phyloP scores from a whole-genome alignment of 2,113 vertebrate species.

The Irena cyanogastra region DNA sequence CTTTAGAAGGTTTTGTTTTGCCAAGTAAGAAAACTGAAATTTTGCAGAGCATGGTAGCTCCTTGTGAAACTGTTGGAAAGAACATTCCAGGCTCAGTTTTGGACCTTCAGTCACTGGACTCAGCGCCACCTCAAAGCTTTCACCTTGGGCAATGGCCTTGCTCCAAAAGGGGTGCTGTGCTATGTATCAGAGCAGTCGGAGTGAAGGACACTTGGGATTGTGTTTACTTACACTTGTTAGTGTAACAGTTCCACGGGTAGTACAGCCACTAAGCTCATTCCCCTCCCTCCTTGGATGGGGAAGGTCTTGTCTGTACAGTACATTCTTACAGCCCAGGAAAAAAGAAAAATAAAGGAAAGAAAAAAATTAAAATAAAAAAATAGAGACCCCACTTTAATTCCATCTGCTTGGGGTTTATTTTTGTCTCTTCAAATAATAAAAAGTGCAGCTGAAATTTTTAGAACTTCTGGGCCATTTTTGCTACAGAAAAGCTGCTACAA shows the following conservation, averaged over 20 bases:
- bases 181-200: accelerated
- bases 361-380: no score
- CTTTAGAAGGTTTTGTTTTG: not conserved
- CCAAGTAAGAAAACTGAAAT: not conserved
- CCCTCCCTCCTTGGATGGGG: not conserved
- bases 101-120: not conserved
- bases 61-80: not conserved
- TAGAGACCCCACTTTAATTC: accelerated
- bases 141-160: not conserved
- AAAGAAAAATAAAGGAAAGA: no score
- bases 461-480: not conserved
- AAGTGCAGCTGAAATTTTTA: not conserved
- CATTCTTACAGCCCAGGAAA: accelerated
- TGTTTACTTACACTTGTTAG: not conserved
- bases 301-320: not conserved
- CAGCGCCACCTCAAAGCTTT: not conserved
- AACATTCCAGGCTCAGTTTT: not conserved
- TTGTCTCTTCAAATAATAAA: not conserved
- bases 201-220: not conserved
- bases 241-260: not conserved
- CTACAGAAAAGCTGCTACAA: not conserved
- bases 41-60: not conserved
- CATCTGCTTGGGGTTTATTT: not conserved
- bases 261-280: not conserved
- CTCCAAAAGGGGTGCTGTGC: not conserved